phyloP scores from a whole-genome alignment of 2,797 vertebrate species.

The Rhynchonycteris naso region DNA sequence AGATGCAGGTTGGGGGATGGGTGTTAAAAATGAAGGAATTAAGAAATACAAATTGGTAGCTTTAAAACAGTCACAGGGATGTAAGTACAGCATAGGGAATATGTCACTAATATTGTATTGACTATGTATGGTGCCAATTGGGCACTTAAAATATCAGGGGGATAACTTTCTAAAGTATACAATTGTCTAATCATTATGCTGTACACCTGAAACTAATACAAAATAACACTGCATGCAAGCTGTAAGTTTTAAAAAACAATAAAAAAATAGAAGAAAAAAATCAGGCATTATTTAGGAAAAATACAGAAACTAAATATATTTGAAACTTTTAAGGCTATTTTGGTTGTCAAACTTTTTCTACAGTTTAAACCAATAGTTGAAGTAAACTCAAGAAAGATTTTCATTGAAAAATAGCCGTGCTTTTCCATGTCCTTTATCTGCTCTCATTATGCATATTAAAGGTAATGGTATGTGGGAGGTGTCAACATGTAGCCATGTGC shows the following conservation, averaged over 20 bases:
- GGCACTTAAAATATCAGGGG: not conserved
- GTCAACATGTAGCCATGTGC: not conserved
- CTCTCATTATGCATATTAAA: not conserved
- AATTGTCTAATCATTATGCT: not conserved
- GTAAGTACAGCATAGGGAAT: not conserved
- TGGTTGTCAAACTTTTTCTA: not conserved
- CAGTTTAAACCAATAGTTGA: not conserved
- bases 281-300: not conserved
- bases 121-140: not conserved
- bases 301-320: not conserved
- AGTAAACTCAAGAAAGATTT: not conserved
- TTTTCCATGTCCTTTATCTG: not conserved
- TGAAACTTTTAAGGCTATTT: not conserved
- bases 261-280: not conserved
- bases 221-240: not conserved
- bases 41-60: not conserved
- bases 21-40: not conserved
- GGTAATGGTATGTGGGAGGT: not conserved
- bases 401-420: not conserved
- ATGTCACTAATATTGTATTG: not conserved
- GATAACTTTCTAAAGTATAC: not conserved
- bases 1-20: not conserved
- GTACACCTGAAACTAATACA: not conserved
- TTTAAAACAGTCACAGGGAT: not conserved
- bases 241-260: not conserved